These are phyloP conservation scores for Lepidurus packardi DNA, from an alignment of 1,140 invertebrate genomes.

Conservation along the genomic window DNA sequence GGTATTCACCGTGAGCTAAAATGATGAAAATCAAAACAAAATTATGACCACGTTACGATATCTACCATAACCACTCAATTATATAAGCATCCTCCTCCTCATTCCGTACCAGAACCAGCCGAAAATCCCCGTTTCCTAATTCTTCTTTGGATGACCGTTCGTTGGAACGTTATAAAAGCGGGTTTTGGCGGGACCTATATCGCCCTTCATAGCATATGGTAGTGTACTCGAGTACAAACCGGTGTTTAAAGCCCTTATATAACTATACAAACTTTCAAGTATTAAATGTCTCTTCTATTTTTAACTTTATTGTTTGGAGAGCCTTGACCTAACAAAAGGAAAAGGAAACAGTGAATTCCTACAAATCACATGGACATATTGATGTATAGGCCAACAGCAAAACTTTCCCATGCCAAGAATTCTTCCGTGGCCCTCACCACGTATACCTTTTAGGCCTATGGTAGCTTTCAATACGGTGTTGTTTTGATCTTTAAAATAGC, in stretches of 20 bases:
- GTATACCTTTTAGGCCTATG: neutral
- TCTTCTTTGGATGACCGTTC: neutral
- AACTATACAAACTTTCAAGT: neutral
- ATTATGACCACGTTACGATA: too few species aligned
- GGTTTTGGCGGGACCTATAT: neutral
- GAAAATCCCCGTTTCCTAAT: neutral
- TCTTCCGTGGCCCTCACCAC: neutral
- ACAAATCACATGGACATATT: neutral
- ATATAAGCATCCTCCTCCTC: neutral
- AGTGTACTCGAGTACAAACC: neutral
- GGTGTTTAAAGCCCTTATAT: neutral
- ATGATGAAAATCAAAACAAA: too few species aligned
- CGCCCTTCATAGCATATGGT: neutral
- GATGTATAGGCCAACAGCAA: neutral
- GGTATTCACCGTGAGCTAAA: too few species aligned
- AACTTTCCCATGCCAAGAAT: neutral
- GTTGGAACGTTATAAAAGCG: neutral
- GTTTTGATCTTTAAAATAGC: too few species aligned
- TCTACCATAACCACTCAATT: too few species aligned
- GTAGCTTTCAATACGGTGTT: neutral
- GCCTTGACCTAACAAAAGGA: constrained; percentile 5
- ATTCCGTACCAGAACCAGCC: neutral
- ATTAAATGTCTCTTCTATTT: neutral
- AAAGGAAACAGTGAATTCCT: neutral
- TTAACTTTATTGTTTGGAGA: neutral